A percentile compares a stretch with the other conserved stretches of the same genome.
These are phyloP conservation scores for Gymnoscelis rufifasciata DNA, from an alignment of 2,888 invertebrate genomes.

Conservation along the genomic window DNA sequence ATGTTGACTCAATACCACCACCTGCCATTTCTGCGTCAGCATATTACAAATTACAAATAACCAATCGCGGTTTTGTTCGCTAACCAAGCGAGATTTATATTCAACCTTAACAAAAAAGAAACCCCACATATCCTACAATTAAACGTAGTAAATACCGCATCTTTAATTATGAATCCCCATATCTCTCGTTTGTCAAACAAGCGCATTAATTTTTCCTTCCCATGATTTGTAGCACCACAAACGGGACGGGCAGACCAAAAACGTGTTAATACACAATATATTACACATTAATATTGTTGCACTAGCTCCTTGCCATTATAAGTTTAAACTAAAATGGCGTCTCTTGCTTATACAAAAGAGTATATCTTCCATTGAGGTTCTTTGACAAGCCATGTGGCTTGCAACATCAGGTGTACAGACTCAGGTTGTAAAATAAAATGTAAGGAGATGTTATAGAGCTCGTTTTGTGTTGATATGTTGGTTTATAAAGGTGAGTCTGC, in stretches of 20 bases:
- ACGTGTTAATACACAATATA: constrained; percentile 30
- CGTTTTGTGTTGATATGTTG: constrained; percentile 1
- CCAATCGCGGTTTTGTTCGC: no score
- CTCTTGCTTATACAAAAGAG: background rate
- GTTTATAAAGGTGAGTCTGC: no score
- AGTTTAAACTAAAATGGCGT: no score
- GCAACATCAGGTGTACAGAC: constrained; percentile 3
- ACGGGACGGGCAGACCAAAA: constrained; percentile 24
- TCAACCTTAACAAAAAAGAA: no score
- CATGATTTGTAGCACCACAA: constrained; percentile 28
- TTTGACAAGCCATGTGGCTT: constrained; percentile 17
- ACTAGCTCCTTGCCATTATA: constrained; percentile 13
- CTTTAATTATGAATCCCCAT: constrained; percentile 27
- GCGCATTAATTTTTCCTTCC: constrained; percentile 24
- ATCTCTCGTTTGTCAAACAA: constrained; percentile 22
- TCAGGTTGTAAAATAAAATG: background rate
- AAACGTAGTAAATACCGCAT: constrained; percentile 10
- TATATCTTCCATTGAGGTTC: constrained; percentile 13
- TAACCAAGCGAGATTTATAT: no score
- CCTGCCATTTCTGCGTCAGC: no score
- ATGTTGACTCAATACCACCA: no score
- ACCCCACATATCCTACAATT: no score
- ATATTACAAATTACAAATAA: no score
- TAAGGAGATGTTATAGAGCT: constrained; percentile 1
- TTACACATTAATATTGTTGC: constrained; percentile 26